Percentiles rank a stretch among this genome's conserved stretches.
Conservation (phyloP, 1,140 invertebrate genomes). For the Brachionus rubens region DNA sequence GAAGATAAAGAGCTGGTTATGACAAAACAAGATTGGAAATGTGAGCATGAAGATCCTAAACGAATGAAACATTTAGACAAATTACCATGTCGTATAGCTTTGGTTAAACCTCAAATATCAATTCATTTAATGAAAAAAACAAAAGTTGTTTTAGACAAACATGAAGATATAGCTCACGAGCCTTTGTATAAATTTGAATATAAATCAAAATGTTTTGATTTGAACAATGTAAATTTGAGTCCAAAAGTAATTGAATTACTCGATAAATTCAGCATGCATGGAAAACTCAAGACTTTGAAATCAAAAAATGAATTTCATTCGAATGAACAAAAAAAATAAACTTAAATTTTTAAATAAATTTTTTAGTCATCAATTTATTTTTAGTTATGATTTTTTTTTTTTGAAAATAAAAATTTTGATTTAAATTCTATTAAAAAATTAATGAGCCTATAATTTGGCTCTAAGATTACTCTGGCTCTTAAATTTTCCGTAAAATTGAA, state of each 20-base stretch:
- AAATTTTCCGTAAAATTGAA: neutral
- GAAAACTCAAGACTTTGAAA: neutral
- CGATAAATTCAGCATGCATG: conserved; percentile 6
- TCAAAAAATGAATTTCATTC: neutral
- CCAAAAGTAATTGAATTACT: neutral
- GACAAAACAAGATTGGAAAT: neutral
- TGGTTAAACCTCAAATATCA: conserved; percentile 6
- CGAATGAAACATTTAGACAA: conserved; percentile 10
- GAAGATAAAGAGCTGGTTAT: neutral
- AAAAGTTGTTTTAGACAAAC: neutral
- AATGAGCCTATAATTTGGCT: too few species aligned
- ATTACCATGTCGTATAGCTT: conserved; percentile 31
- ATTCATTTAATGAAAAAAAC: conserved; percentile 39
- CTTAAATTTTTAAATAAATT: neutral
- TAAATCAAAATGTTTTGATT: neutral
- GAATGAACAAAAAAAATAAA: neutral
- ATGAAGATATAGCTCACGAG: neutral
- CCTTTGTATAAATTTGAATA: conserved; percentile 17
- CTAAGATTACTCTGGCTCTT: neutral
- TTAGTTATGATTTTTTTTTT: too few species aligned
- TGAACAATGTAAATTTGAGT: conserved; percentile 6
- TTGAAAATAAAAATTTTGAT: too few species aligned
- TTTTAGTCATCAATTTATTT: too few species aligned
- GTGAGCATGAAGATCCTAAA: neutral
- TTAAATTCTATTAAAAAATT: too few species aligned